These are phyloP conservation scores for Diachasmimorpha longicaudata DNA, from an alignment of 1,140 invertebrate species.

Conservation along the genomic window DNA sequence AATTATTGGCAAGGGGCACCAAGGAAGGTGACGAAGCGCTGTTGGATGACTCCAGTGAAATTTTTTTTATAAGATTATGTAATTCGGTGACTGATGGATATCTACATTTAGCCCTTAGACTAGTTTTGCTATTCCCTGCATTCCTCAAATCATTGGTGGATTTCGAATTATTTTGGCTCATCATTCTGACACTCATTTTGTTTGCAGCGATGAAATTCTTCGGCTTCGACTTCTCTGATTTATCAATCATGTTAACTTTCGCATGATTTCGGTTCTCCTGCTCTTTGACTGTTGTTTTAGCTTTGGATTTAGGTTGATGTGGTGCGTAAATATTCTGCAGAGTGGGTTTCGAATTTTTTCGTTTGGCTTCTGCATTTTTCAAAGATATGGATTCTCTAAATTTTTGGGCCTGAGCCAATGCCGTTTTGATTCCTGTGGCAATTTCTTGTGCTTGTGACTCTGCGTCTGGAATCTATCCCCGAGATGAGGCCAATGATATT, in stretches of 20 bases:
- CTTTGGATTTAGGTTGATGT: background rate
- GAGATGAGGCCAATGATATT: background rate
- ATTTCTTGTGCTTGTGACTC: conserved; percentile 40
- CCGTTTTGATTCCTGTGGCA: conserved; percentile 43
- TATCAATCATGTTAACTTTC: background rate
- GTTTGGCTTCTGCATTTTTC: conserved; percentile 19
- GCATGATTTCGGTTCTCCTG: background rate
- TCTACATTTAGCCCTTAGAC: background rate
- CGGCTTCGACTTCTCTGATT: background rate
- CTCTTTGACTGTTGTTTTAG: conserved; percentile 25
- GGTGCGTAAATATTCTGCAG: conserved; percentile 16
- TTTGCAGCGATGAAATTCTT: conserved; percentile 30
- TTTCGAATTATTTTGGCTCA: conserved; percentile 12
- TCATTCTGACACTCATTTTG: conserved; percentile 17
- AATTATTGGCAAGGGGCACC: background rate
- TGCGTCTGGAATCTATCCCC: background rate
- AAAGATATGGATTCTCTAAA: conserved; percentile 40
- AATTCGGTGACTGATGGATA: conserved; percentile 22
- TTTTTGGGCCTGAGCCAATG: conserved; percentile 46
- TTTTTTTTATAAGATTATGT: conserved; percentile 27
- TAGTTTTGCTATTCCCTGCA: background rate
- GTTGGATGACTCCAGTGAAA: conserved; percentile 7
- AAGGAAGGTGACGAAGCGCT: background rate
- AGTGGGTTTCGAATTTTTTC: conserved; percentile 14
- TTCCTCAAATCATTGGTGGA: conserved; percentile 3